Evolutionary conservation across 2,888 invertebrate species (phyloP), one percentile per base, ranked within the genome.

Genomic region (Cordilura impudica): DNA sequence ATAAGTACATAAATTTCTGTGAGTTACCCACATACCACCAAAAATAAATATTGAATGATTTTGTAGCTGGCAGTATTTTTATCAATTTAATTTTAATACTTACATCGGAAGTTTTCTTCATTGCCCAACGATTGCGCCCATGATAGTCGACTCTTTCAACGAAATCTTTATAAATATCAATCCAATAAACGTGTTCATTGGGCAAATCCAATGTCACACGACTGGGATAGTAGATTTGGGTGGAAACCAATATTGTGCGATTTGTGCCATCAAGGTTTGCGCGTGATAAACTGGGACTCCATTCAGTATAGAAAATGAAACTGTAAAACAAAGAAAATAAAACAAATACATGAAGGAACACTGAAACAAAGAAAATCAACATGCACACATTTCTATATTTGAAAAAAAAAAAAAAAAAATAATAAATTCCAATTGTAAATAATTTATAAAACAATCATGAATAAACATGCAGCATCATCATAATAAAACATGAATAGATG

Each of bases 81-180:
- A 21, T 19, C 10, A 39, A 23, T 21, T 49, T n/a, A 53, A 53
- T 53, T 39, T 18, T 56, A 26, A 53, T 60, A 86, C 86, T 87
- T 81, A 89, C 89, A 85, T 88, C 87, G 10, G 86, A 81, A 21
- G 85, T 83, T 78, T 89, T 89, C 70, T 87, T 88, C 77, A 90
- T 83, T 6, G 88, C 85, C 89, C 89, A 89, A 69, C 95, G 91
- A 84, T 93, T 92, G 14, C 89, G 90, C 8, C 96, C 96, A 86
- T 94, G 92, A 89, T 96, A 96, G 90, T 95, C 93, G 19, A 94
- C 92, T 77, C 94, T 91, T 90, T 96, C 95, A 4, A 96, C 92
- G 84, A 93, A 93, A 90, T 95, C 95, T 84, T 95, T 91, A 90
- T 95, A 95, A 6, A 93, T 92, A 89, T 96, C 96, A 67, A 94